Conservation (phyloP, 2,113 vertebrate genomes). For the Brachyhypopomus occidentalis region DNA sequence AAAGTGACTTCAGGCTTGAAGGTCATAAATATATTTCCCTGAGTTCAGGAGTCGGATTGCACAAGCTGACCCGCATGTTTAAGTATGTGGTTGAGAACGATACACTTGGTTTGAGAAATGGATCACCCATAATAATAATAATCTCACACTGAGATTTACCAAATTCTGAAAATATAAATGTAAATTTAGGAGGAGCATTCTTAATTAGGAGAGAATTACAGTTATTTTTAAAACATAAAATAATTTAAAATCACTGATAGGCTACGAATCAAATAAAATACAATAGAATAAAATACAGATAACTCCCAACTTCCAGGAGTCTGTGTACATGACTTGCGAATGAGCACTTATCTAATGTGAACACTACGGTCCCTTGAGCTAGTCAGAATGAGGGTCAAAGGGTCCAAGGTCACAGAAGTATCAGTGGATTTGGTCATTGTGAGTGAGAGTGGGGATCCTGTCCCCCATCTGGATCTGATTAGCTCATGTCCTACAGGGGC, state of each 20-base stretch:
- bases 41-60: neutral
- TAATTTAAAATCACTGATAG: neutral
- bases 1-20: neutral
- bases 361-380: neutral
- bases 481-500: slow-evolving; percentile 26
- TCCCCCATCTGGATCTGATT: slow-evolving; percentile 19
- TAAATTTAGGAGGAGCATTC: neutral
- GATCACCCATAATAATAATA: neutral
- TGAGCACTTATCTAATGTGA: neutral
- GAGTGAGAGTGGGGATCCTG: neutral
- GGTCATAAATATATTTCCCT: neutral
- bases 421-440: neutral
- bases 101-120: neutral
- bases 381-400: neutral
- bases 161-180: neutral
- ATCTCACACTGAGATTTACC: neutral
- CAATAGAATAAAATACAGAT: too few relatives aligned
- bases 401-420: slow-evolving; percentile 21
- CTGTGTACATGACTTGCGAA: neutral
- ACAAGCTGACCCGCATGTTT: neutral
- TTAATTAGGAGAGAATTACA: neutral
- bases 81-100: neutral
- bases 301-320: too few relatives aligned
- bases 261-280: neutral
- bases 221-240: neutral